Conservation (phyloP, 2,888 invertebrate genomes). For the Pandemis heparana region DNA sequence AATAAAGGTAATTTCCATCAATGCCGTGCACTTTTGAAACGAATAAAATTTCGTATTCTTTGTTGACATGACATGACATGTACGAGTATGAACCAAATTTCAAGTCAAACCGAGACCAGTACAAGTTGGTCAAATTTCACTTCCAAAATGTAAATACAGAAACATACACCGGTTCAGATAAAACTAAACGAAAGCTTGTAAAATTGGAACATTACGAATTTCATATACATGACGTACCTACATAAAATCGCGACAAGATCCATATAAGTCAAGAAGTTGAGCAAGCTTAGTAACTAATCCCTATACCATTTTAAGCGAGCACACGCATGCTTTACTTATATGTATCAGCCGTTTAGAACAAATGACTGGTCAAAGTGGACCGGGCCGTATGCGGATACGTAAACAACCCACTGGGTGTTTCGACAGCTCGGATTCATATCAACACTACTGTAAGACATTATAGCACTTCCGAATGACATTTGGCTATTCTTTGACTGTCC, state of each 20-base stretch:
- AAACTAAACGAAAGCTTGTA: too few species aligned
- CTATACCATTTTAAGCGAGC: background rate
- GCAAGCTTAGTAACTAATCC: background rate
- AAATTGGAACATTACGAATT: too few species aligned
- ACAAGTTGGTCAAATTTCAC: too few species aligned
- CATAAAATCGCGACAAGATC: background rate
- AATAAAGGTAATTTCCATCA: too few species aligned
- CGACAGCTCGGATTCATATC: background rate
- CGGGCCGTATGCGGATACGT: background rate
- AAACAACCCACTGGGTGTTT: conserved; percentile 3
- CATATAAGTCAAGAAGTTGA: background rate
- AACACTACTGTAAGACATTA: background rate
- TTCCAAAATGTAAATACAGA: too few species aligned
- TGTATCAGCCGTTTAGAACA: background rate
- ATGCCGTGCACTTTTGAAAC: too few species aligned
- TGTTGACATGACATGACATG: too few species aligned
- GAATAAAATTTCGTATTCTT: too few species aligned
- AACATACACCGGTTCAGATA: too few species aligned
- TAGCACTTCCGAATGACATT: background rate
- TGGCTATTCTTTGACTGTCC: background rate
- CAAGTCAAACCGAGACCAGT: too few species aligned
- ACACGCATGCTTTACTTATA: background rate
- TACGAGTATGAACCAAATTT: too few species aligned
- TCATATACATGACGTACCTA: background rate
- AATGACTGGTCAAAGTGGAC: background rate